These are phyloP conservation scores for Phymanthus crucifer DNA, from an alignment of 92 coral and sea anemone species.

Conservation along the genomic window DNA sequence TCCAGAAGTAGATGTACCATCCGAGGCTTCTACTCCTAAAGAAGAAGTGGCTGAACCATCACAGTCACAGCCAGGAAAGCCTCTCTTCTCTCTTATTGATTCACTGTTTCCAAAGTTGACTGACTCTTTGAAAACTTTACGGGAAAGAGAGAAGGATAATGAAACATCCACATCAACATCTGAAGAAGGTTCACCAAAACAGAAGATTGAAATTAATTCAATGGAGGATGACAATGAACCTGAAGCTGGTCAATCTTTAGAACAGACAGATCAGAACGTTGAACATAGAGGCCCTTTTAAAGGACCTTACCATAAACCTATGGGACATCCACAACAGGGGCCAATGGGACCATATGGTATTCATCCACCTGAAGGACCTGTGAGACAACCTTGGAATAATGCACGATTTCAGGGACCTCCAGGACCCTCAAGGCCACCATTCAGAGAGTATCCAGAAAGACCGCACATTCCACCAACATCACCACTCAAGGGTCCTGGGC, in stretches of 20 bases:
- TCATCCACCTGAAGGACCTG: constrained; percentile 28
- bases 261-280: constrained; percentile 13
- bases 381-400: constrained; percentile 32
- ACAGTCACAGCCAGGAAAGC: constrained; percentile 59
- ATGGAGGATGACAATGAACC: constrained; percentile 35
- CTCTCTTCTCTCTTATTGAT: constrained; percentile 75
- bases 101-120: constrained; percentile 83
- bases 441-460: constrained; percentile 22
- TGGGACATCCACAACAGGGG: constrained; percentile 18
- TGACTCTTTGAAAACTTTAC: constrained; percentile 76
- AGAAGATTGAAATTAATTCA: constrained; percentile 29
- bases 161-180: constrained; percentile 38
- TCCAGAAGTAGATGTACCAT: constrained; percentile 32
- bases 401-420: constrained; percentile 38
- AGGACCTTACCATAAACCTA: constrained; percentile 14
- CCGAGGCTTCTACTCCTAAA: constrained; percentile 48
- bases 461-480: constrained; percentile 33
- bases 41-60: constrained; percentile 30
- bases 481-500: constrained; percentile 30
- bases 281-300: constrained; percentile 23
- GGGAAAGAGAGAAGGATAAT: constrained; percentile 55
- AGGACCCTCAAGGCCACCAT: constrained; percentile 22
- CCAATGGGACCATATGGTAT: constrained; percentile 32
- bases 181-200: constrained; percentile 29
- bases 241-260: constrained; percentile 18